Conservation (phyloP, 2,113 vertebrate genomes). For the Sterna hirundo region DNA sequence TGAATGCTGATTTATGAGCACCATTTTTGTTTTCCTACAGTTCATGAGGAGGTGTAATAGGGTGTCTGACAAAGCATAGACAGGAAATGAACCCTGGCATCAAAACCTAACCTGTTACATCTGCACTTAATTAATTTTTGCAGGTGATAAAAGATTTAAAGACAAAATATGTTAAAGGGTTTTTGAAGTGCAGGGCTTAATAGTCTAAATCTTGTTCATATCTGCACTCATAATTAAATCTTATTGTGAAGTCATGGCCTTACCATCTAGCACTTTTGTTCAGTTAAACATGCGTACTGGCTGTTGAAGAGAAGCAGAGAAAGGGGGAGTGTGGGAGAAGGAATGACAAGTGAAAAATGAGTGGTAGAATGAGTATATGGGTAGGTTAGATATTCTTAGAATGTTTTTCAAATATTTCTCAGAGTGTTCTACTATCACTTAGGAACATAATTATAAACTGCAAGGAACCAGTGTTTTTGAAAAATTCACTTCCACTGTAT, state of each 20-base stretch:
- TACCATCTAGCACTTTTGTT: slow-evolving; percentile 65
- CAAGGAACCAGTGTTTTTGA: not conserved
- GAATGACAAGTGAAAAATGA: slow-evolving; percentile 26
- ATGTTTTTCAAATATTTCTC: not conserved
- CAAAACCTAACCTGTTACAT: slow-evolving; percentile 91
- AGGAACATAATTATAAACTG: not conserved
- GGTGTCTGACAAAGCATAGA: slow-evolving; percentile 95
- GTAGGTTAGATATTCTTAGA: slow-evolving; percentile 6
- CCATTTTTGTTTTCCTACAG: slow-evolving; percentile 83
- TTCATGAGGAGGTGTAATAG: slow-evolving; percentile 95
- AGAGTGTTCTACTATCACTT: not conserved
- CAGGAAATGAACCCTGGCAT: slow-evolving; percentile 99
- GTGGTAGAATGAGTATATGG: slow-evolving; percentile 4
- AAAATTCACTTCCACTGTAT: not conserved
- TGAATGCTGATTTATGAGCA: slow-evolving; percentile 88
- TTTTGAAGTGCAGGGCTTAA: slow-evolving; percentile 78
- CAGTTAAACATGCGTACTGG: slow-evolving; percentile 43
- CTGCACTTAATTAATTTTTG: slow-evolving; percentile 97
- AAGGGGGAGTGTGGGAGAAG: not conserved
- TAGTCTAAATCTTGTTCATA: slow-evolving; percentile 81
- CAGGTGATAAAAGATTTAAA: slow-evolving; percentile 98
- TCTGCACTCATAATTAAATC: slow-evolving; percentile 81
- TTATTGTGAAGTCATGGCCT: slow-evolving; percentile 75
- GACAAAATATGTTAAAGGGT: slow-evolving; percentile 86
- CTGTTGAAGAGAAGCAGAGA: slow-evolving; percentile 56